Evolutionary conservation across 2,888 invertebrate species (phyloP).

Genomic region (Phragmatobia fuliginosa): DNA sequence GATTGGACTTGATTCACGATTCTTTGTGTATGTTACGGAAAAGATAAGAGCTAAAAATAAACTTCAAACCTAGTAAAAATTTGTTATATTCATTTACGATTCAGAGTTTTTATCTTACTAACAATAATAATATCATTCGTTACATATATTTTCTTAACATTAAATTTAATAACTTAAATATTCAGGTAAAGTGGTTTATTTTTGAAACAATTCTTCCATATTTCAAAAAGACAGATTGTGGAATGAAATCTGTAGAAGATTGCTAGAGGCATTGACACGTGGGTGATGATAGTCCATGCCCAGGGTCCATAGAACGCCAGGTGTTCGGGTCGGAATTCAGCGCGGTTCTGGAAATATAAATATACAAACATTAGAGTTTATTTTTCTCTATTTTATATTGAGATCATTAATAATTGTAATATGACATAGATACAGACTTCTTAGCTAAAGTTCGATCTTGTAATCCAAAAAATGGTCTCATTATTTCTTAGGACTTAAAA

Average conservation of each 20-base stretch:
- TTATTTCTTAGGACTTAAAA: no score
- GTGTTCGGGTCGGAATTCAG: conserved; percentile 94
- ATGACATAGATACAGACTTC: no score
- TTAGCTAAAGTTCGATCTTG: no score
- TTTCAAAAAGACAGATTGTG: conserved; percentile 96
- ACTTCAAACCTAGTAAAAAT: neutral
- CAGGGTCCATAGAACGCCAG: conserved; percentile 93
- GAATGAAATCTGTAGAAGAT: conserved; percentile 97
- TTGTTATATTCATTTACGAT: conserved; percentile 12
- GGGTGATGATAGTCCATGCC: conserved; percentile 97
- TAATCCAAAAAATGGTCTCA: no score
- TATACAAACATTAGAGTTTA: no score
- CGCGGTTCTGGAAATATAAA: conserved; percentile 87
- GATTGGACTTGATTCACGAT: no score
- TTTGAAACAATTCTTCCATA: conserved; percentile 97
- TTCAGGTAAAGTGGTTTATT: conserved; percentile 85
- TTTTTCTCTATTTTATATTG: no score
- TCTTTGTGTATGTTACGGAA: neutral
- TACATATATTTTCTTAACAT: neutral
- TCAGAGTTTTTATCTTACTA: neutral
- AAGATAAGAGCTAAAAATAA: conserved; percentile 10
- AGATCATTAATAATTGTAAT: no score
- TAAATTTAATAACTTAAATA: conserved; percentile 53
- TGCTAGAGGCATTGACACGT: conserved; percentile 95
- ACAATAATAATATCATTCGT: conserved; percentile 8